phyloP scores from a whole-genome alignment of 2,797 vertebrate species.

The Eleutherodactylus coqui region DNA sequence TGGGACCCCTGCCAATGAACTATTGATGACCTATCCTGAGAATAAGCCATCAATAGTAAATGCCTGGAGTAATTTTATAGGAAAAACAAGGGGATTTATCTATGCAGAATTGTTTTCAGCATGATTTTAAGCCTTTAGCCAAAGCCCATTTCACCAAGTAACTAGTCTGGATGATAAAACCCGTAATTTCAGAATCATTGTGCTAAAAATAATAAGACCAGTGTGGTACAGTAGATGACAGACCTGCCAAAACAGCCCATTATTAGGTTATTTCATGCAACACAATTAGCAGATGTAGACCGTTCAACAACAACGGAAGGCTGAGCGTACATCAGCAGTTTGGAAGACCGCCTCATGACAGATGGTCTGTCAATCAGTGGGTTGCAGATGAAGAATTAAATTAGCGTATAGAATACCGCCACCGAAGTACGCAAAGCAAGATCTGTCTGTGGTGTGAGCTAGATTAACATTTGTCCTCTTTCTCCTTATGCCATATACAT shows the following conservation, averaged over 20 bases:
- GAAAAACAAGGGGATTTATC: no score
- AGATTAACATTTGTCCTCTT: background rate
- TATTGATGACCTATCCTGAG: no score
- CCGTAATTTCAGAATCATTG: background rate
- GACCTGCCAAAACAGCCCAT: background rate
- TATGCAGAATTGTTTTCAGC: no score
- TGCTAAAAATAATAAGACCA: background rate
- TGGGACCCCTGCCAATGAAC: no score
- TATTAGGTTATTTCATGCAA: constrained; percentile 22
- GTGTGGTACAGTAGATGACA: background rate
- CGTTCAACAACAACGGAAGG: constrained; percentile 63
- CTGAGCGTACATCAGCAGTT: constrained; percentile 45
- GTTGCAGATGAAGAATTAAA: constrained; percentile 1
- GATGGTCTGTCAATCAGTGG: constrained; percentile 21
- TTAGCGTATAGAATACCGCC: constrained; percentile 14
- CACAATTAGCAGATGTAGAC: constrained; percentile 22
- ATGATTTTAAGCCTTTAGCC: no score
- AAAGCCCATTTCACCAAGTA: no score
- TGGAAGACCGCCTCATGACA: background rate
- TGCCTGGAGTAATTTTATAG: no score
- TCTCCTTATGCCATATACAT: constrained; percentile 8
- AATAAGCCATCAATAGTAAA: no score
- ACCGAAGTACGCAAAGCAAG: constrained; percentile 12
- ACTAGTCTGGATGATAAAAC: background rate
- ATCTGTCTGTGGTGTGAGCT: background rate